These are phyloP conservation scores for Incurvaria masculella DNA, from an alignment of 2,888 invertebrate genomes.

Conservation along the genomic window DNA sequence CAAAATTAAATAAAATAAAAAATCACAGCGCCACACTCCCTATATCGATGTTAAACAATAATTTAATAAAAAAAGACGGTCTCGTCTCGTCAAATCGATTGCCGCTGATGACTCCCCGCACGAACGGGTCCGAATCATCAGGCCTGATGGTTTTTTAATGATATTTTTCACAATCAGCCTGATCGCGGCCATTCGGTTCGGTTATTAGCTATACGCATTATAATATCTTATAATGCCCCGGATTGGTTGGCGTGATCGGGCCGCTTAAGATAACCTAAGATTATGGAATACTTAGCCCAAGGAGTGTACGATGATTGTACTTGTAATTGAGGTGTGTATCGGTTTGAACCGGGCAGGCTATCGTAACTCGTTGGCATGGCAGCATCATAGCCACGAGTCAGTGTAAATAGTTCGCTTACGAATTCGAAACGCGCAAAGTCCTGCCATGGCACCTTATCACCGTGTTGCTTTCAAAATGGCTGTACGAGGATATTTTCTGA, in stretches of 20 bases:
- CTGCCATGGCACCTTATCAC: too few species aligned
- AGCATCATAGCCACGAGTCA: too few species aligned
- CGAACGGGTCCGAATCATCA: constrained; percentile 42
- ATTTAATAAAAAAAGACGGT: constrained; percentile 42
- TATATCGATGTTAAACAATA: constrained; percentile 23
- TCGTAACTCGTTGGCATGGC: too few species aligned
- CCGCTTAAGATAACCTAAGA: too few species aligned
- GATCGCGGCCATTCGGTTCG: constrained; percentile 56
- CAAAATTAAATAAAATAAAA: background rate
- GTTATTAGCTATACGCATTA: constrained; percentile 16
- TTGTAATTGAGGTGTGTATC: too few species aligned
- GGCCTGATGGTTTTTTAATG: constrained; percentile 58
- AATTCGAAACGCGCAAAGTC: too few species aligned
- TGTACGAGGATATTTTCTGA: too few species aligned
- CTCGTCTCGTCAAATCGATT: constrained; percentile 48
- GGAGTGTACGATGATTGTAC: too few species aligned
- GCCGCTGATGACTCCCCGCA: constrained; percentile 45
- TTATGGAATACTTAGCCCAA: too few species aligned
- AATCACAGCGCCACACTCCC: background rate
- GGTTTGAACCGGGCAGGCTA: too few species aligned
- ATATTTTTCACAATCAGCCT: constrained; percentile 57
- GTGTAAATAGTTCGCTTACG: too few species aligned
- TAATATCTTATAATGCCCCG: background rate
- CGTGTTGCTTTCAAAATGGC: too few species aligned
- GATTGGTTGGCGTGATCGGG: background rate